Evolutionary conservation across 2,888 invertebrate species (phyloP).

Genomic region (Saturnia japonica): DNA sequence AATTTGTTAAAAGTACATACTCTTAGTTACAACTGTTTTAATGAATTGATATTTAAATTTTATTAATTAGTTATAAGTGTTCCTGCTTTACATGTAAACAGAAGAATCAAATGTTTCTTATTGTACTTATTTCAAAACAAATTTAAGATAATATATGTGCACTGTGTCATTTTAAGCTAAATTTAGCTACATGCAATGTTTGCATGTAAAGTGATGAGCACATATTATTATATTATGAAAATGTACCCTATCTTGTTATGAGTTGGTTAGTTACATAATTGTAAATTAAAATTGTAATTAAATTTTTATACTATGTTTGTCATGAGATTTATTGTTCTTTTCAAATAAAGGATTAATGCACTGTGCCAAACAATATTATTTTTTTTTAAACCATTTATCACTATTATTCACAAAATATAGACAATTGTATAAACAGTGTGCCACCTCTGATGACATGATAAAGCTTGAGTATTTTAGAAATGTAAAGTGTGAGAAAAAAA

Average conservation of each 20-base stretch:
- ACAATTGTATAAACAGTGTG: neutral
- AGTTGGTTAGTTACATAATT: constrained; percentile 28
- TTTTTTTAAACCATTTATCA: neutral
- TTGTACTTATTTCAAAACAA: neutral
- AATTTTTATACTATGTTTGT: constrained; percentile 28
- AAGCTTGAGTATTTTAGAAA: neutral
- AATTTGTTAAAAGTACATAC: neutral
- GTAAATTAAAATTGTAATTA: constrained; percentile 21
- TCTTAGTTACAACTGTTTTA: constrained; percentile 20
- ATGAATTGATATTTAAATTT: constrained; percentile 24
- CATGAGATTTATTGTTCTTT: constrained; percentile 21
- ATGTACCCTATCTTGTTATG: constrained; percentile 32
- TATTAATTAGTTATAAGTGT: constrained; percentile 28
- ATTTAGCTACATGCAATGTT: neutral
- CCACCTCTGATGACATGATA: neutral
- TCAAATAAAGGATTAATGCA: constrained; percentile 34
- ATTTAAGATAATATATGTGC: neutral
- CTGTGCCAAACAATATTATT: constrained; percentile 52
- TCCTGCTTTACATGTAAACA: constrained; percentile 24
- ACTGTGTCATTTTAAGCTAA: neutral
- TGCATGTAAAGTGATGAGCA: constrained; percentile 6
- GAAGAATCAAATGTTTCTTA: constrained; percentile 4
- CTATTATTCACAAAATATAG: neutral
- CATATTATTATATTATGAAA: constrained; percentile 18
- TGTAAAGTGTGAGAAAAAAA: neutral